Percentiles rank a stretch among this genome's conserved stretches.
phyloP scores from a whole-genome alignment of 1,140 invertebrate genomes.

The Drosophila nigromelanica region DNA sequence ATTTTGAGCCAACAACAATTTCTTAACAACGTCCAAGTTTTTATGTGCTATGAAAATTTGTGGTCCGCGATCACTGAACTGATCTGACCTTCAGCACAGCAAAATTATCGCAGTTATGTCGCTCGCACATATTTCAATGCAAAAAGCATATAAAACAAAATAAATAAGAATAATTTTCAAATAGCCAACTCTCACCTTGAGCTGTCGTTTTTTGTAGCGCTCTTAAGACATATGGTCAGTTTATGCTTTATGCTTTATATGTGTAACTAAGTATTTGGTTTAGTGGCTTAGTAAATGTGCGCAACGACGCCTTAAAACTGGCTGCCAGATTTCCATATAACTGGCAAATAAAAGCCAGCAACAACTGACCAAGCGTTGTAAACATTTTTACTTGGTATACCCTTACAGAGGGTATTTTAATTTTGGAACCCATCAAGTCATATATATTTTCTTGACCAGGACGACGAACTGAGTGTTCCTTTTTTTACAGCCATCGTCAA shows the following conservation, averaged over 20 bases:
- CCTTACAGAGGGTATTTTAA: too few species aligned
- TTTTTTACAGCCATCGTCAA: too few species aligned
- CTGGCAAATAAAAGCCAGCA: conserved; percentile 58
- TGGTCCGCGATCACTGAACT: conserved; percentile 7
- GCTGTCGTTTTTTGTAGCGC: conserved; percentile 15
- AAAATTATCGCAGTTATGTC: conserved; percentile 14
- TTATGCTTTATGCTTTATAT: conserved; percentile 1
- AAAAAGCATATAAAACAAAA: not conserved
- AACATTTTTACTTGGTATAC: conserved; percentile 52
- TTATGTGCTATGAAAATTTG: too few species aligned
- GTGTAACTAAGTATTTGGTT: conserved; percentile 5
- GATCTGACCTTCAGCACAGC: conserved; percentile 21
- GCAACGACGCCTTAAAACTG: conserved; percentile 60
- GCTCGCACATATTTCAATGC: conserved; percentile 7
- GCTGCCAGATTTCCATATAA: conserved; percentile 67
- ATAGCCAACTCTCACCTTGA: conserved; percentile 38
- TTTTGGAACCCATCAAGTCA: too few species aligned
- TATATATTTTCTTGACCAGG: too few species aligned
- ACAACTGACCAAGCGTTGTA: conserved; percentile 28
- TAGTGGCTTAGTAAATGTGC: conserved; percentile 38
- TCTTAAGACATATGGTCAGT: conserved; percentile 23
- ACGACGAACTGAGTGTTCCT: too few species aligned
- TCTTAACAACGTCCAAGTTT: too few species aligned
- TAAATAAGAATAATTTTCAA: conserved; percentile 18
- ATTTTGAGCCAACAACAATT: too few species aligned